Base-by-base conservation (phyloP, 2,797 vertebrate species). In the Lacerta bilineata region DNA sequence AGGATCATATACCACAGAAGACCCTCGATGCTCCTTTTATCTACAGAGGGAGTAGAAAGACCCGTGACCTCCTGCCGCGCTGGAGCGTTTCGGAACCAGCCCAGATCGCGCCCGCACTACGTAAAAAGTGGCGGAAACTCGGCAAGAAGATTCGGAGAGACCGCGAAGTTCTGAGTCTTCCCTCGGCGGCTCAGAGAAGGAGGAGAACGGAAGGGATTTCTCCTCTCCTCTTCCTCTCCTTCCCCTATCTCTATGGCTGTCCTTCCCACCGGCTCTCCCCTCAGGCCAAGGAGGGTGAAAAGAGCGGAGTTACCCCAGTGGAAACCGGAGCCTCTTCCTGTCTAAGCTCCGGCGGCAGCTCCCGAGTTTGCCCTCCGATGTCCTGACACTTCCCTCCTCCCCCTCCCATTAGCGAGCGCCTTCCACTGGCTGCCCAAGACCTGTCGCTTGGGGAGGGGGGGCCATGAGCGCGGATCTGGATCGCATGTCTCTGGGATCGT, bases 381-480 rank as follows among this genome's bases (percentile, higher is more conserved):
- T 17, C 75, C 39, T 86, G 84, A 68, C 59, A 0, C 10, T 17
- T 6, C 1, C 55, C 17, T 25, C 5, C 2, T 5, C 18, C 36
- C 59, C 36, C n/a, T 2, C 6, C 13, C 71, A 3, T 2, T 50
- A 15, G 10, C 46, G 6, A n/a, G 43, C 46, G 29, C 79, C 74
- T 17, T 20, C 36, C 18, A 4, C 8, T 9, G 20, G n/a, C 71
- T 8, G n/a, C 23, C 43, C 3, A 46, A 8, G 29, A 25, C 76
- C 1, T 7, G 17, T 10, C 11, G 5, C 7, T 5, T 3, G 3
- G 29, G 29, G 18, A 2, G 25, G 23, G 41, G 79, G 74, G 91
- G 97, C 96, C 92, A 98, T 98, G 98, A 98, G 97, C 97, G 96
- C 97, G 90, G 98, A 97, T 92, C 96, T 98, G 96, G 98, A 98